Conservation (phyloP, 2,888 invertebrate species). For the Anthophora plumipes region DNA sequence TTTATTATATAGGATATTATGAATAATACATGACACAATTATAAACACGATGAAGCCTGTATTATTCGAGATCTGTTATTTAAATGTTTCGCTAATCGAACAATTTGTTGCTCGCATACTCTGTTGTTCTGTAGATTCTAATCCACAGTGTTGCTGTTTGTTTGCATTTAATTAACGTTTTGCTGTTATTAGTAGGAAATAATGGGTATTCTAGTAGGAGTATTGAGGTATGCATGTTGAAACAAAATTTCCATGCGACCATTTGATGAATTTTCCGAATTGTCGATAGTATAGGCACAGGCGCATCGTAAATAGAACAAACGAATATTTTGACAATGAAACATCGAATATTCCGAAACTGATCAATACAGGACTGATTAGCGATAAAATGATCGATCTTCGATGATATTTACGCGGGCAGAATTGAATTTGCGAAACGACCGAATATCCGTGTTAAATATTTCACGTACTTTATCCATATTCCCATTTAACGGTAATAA, state of each 20-base stretch:
- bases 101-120: background rate
- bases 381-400: slow-evolving; percentile 18
- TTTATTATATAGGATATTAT: background rate
- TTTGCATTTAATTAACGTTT: slow-evolving; percentile 14
- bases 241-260: background rate
- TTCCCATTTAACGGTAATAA: background rate
- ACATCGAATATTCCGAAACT: slow-evolving; percentile 18
- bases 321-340: slow-evolving; percentile 8
- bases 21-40: background rate
- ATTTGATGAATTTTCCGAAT: background rate
- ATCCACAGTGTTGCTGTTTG: background rate
- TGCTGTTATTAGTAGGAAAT: slow-evolving; percentile 14
- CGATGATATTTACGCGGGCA: background rate
- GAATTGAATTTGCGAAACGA: background rate
- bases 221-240: background rate
- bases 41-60: background rate
- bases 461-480: background rate
- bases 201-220: slow-evolving; percentile 18
- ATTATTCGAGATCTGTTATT: background rate
- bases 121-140: background rate
- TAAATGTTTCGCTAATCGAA: background rate
- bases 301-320: background rate
- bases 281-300: background rate
- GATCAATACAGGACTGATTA: slow-evolving; percentile 14
- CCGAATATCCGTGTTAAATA: background rate